phyloP scores from a whole-genome alignment of 1,140 invertebrate species.

The Eciton burchellii region DNA sequence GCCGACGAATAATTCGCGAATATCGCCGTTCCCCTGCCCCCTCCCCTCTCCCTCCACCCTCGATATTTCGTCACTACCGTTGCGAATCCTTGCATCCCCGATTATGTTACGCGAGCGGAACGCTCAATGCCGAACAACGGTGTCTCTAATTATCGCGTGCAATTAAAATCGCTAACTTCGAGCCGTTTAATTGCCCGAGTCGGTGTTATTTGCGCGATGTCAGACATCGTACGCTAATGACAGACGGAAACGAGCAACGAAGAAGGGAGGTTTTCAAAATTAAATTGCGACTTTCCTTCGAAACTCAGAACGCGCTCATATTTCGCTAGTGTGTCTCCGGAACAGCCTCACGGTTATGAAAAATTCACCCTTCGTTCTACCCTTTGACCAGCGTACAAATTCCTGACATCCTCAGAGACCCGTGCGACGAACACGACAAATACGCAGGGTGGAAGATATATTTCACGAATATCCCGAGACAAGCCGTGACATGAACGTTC shows the following conservation, averaged over 20 bases:
- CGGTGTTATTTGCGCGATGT: neutral
- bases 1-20: conserved; percentile 7
- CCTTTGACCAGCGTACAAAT: conserved; percentile 14
- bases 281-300: neutral
- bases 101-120: neutral
- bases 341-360: neutral
- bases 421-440: conserved; percentile 13
- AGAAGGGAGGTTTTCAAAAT: neutral
- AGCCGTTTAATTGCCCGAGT: neutral
- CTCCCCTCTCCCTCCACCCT: too few species aligned
- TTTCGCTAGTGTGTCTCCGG: neutral
- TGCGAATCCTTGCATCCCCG: conserved; percentile 19
- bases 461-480: neutral
- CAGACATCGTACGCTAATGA: conserved; percentile 10
- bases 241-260: conserved; percentile 5
- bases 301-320: neutral
- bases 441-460: conserved; percentile 17
- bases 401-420: conserved; percentile 16
- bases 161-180: conserved; percentile 63
- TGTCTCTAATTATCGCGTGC: conserved; percentile 57
- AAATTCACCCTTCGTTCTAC: neutral
- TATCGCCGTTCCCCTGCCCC: neutral
- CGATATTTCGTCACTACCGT: neutral
- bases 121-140: conserved; percentile 44
- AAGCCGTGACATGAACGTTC: neutral